phyloP scores from a whole-genome alignment of 2,113 vertebrate genomes.

The Sinocyclocheilus maitianheensis region DNA sequence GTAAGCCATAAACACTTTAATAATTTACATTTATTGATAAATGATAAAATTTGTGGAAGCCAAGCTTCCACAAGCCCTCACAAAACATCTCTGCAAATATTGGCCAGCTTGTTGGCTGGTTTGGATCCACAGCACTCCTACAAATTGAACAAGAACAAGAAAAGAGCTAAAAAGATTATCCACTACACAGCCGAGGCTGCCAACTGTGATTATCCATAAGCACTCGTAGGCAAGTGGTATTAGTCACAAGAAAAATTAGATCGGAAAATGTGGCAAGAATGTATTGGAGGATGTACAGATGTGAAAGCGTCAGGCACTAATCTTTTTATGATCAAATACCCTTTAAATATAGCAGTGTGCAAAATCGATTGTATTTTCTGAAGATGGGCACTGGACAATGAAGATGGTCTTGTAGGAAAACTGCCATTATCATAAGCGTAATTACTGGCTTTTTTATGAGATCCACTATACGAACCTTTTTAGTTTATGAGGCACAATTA shows the following conservation, averaged over 20 bases:
- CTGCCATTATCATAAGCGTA: constrained; percentile 2
- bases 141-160: constrained; percentile 38
- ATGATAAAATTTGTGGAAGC: constrained; percentile 25
- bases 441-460: constrained; percentile 20
- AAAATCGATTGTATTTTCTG: constrained; percentile 10
- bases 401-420: not conserved
- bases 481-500: constrained; percentile 23
- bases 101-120: not conserved
- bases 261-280: constrained; percentile 4
- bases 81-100: constrained; percentile 23
- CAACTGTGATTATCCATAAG: constrained; percentile 39
- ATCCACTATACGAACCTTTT: not conserved
- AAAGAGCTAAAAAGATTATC: constrained; percentile 44
- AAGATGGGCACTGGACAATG: constrained; percentile 11
- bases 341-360: constrained; percentile 33
- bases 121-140: constrained; percentile 23
- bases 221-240: constrained; percentile 26
- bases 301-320: not conserved
- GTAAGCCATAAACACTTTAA: constrained; percentile 20
- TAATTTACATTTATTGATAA: constrained; percentile 33
- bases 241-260: constrained; percentile 43
- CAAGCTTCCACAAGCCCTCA: not conserved
- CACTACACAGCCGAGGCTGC: constrained; percentile 22
- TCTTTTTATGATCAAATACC: constrained; percentile 35
- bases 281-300: constrained; percentile 1